These are phyloP conservation scores for Steinernema hermaphroditum DNA, from an alignment of 2,888 invertebrate species.

Conservation along the genomic window DNA sequence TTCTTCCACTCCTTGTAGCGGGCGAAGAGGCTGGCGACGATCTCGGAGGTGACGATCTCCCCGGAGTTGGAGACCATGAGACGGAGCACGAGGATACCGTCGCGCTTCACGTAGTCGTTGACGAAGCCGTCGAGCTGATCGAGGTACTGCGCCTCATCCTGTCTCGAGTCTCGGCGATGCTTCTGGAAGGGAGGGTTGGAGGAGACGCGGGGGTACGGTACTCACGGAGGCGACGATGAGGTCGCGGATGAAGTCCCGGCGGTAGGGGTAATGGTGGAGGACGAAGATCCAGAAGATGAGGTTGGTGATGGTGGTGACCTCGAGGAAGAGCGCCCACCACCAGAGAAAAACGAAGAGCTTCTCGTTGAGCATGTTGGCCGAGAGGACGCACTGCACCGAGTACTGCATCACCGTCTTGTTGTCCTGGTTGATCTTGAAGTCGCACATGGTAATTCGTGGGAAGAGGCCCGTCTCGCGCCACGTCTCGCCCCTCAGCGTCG, in stretches of 20 bases:
- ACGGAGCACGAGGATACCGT: constrained; percentile 46
- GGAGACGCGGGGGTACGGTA: not conserved
- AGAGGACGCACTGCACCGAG: constrained; percentile 52
- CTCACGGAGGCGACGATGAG: constrained; percentile 22
- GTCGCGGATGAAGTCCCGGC: constrained; percentile 27
- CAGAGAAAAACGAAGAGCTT: constrained; percentile 50
- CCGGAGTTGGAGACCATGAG: constrained; percentile 48
- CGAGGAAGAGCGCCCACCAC: constrained; percentile 44
- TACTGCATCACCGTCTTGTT: not conserved
- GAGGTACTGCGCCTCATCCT: not conserved
- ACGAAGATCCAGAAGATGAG: constrained; percentile 46
- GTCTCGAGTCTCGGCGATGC: not conserved
- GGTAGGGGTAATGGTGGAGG: constrained; percentile 1
- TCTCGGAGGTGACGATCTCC: constrained; percentile 37
- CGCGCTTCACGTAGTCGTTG: constrained; percentile 36
- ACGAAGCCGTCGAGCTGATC: not conserved
- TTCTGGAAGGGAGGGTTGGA: not conserved
- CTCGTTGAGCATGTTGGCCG: constrained; percentile 55
- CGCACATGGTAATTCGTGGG: constrained; percentile 51
- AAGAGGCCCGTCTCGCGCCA: constrained; percentile 48
- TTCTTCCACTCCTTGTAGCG: not conserved
- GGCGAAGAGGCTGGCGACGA: constrained; percentile 31
- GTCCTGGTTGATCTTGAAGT: constrained; percentile 38
- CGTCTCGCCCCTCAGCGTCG: not conserved
- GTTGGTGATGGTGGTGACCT: constrained; percentile 35